Conservation (phyloP, 1,140 invertebrate genomes). For the Onthophagus taurus region DNA sequence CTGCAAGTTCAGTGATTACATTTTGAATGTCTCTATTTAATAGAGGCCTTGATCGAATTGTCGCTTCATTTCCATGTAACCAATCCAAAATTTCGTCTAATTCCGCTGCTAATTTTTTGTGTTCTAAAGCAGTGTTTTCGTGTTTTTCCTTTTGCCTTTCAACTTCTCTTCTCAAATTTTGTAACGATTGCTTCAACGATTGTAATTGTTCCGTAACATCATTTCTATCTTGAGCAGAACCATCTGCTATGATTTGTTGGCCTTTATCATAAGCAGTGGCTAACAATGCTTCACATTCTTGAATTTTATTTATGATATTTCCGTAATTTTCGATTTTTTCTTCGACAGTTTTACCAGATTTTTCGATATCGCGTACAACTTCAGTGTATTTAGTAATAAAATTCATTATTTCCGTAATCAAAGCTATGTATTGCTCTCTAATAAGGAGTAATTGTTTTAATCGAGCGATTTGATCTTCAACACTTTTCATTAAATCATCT, state of each 20-base stretch:
- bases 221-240: slow-evolving; percentile 75
- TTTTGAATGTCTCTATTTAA: slow-evolving; percentile 67
- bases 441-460: slow-evolving; percentile 66
- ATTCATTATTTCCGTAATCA: slow-evolving; percentile 77
- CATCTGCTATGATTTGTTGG: slow-evolving; percentile 81
- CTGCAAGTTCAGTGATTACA: slow-evolving; percentile 71
- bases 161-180: slow-evolving; percentile 67
- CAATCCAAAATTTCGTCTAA: slow-evolving; percentile 73
- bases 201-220: slow-evolving; percentile 80
- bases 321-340: slow-evolving; percentile 85
- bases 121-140: slow-evolving; percentile 76
- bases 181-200: slow-evolving; percentile 73
- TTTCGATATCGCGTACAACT: slow-evolving; percentile 75
- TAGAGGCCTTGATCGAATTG: slow-evolving; percentile 71
- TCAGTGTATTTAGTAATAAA: slow-evolving; percentile 82
- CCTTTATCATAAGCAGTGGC: slow-evolving; percentile 83
- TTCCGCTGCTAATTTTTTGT: slow-evolving; percentile 69
- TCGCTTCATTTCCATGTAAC: slow-evolving; percentile 75
- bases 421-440: slow-evolving; percentile 75
- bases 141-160: slow-evolving; percentile 80
- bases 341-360: slow-evolving; percentile 64
- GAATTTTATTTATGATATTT: slow-evolving; percentile 72
- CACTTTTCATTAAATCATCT: slow-evolving; percentile 68
- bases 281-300: slow-evolving; percentile 79
- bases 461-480: slow-evolving; percentile 76